These are phyloP conservation scores for Calephelis perditalis DNA, from an alignment of 2,888 invertebrate genomes.

Conservation along the genomic window DNA sequence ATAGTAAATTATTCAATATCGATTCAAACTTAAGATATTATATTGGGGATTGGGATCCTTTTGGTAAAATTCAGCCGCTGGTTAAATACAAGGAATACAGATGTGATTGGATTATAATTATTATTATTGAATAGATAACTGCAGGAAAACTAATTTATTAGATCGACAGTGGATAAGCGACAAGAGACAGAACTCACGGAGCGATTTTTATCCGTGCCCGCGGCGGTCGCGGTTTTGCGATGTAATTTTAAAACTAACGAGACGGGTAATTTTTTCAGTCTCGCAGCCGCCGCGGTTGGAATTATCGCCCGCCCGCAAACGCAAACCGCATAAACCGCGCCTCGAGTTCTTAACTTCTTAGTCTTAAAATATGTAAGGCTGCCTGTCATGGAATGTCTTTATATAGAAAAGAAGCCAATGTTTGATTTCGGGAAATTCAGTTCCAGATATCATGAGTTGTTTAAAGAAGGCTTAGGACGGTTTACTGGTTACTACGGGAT, in stretches of 20 bases:
- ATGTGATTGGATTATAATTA: slow-evolving; percentile 29
- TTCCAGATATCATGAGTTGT: slow-evolving; percentile 15
- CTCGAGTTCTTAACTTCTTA: too few relatives aligned
- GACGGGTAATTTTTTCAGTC: too few relatives aligned
- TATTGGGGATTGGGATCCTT: background rate
- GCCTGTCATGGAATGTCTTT: background rate
- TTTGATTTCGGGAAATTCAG: background rate
- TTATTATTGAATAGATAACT: slow-evolving; percentile 21
- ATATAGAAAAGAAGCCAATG: background rate
- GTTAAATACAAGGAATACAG: slow-evolving; percentile 10
- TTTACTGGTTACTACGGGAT: slow-evolving; percentile 12
- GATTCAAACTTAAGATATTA: too few relatives aligned
- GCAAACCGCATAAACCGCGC: too few relatives aligned
- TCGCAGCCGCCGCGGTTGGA: too few relatives aligned
- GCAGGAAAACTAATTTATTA: slow-evolving; percentile 25
- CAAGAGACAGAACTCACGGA: too few relatives aligned
- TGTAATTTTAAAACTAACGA: too few relatives aligned
- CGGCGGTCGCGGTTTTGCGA: too few relatives aligned
- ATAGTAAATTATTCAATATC: too few relatives aligned
- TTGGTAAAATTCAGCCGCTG: slow-evolving; percentile 11
- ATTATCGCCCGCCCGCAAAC: too few relatives aligned
- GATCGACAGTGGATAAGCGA: slow-evolving; percentile 29
- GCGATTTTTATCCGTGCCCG: too few relatives aligned
- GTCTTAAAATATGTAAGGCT: slow-evolving; percentile 25
- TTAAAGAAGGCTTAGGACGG: slow-evolving; percentile 14